Percentiles rank a stretch among this genome's conserved stretches.
Evolutionary conservation across 2,797 vertebrate genomes (phyloP).

Genomic region (Helarctos malayanus): DNA sequence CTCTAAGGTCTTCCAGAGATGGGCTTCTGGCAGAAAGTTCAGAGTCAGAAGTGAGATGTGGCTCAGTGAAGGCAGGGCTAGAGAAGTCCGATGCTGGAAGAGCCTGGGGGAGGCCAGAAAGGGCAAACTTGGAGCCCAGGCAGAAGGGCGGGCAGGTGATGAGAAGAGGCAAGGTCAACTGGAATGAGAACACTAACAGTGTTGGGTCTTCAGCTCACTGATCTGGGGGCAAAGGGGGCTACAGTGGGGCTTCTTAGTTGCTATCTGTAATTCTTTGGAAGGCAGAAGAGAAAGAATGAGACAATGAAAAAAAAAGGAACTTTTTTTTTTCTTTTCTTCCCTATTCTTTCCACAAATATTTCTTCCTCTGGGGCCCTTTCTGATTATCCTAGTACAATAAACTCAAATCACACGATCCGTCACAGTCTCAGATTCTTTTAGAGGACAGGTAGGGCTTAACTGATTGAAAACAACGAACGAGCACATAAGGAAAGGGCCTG

Average conservation of each 20-base stretch:
- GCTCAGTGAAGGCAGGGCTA: neutral
- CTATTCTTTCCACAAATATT: slow-evolving; percentile 9
- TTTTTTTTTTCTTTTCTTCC: neutral
- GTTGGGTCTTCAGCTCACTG: neutral
- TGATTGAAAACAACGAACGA: neutral
- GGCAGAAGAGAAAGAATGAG: neutral
- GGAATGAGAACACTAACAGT: neutral
- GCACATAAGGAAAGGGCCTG: neutral
- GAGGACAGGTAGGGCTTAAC: neutral
- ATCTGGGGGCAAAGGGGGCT: neutral
- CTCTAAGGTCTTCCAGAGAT: neutral
- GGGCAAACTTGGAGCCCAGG: neutral
- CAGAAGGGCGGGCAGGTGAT: neutral
- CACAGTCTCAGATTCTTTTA: neutral
- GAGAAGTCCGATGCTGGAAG: neutral
- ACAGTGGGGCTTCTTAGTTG: neutral
- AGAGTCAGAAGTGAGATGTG: neutral
- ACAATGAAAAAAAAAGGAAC: neutral
- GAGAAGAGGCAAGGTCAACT: neutral
- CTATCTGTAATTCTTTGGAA: slow-evolving; percentile 3
- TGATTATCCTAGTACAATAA: slow-evolving; percentile 6
- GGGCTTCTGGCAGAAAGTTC: neutral
- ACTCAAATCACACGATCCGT: neutral
- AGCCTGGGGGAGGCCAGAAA: neutral
- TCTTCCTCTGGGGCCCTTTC: neutral